Conservation (phyloP, 1,140 invertebrate genomes). For the Brachystomella parvula region DNA sequence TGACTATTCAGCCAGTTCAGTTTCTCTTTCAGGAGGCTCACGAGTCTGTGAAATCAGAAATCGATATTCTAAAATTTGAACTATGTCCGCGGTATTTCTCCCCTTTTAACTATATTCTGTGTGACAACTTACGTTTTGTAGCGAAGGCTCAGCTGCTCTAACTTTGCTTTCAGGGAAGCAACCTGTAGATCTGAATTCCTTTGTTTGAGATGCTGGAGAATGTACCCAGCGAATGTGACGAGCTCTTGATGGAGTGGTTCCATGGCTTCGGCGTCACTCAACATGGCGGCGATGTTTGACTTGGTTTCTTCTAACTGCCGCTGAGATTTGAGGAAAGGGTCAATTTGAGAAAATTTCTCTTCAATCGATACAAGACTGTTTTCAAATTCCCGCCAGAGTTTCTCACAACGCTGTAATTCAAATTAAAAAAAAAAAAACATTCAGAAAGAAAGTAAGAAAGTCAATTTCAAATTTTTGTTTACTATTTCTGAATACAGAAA, state of each 20-base stretch:
- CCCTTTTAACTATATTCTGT: no score
- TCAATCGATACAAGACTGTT: conserved; percentile 54
- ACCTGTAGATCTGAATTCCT: no score
- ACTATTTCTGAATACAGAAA: conserved; percentile 2
- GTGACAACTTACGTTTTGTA: no score
- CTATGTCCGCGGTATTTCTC: no score
- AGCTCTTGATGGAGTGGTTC: conserved; percentile 50
- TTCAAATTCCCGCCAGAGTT: conserved; percentile 56
- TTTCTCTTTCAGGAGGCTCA: conserved; percentile 26
- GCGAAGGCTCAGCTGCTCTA: conserved; percentile 51
- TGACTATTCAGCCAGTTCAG: conserved; percentile 34
- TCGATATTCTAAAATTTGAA: no score
- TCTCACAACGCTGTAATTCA: conserved; percentile 53
- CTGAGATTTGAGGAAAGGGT: conserved; percentile 61
- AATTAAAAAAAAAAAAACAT: not conserved
- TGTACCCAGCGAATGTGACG: conserved; percentile 49
- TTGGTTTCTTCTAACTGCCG: conserved; percentile 61
- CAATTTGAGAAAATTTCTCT: conserved; percentile 64
- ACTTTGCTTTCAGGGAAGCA: conserved; percentile 50
- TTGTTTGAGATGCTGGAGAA: conserved; percentile 53
- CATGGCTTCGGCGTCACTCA: conserved; percentile 52
- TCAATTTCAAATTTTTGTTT: no score
- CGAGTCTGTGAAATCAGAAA: not conserved
- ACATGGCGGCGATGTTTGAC: conserved; percentile 60
- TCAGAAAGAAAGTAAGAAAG: not conserved